Percentiles rank a stretch among this genome's conserved stretches.
phyloP scores from a whole-genome alignment of 2,888 invertebrate genomes.

The Drosophila putrida region DNA sequence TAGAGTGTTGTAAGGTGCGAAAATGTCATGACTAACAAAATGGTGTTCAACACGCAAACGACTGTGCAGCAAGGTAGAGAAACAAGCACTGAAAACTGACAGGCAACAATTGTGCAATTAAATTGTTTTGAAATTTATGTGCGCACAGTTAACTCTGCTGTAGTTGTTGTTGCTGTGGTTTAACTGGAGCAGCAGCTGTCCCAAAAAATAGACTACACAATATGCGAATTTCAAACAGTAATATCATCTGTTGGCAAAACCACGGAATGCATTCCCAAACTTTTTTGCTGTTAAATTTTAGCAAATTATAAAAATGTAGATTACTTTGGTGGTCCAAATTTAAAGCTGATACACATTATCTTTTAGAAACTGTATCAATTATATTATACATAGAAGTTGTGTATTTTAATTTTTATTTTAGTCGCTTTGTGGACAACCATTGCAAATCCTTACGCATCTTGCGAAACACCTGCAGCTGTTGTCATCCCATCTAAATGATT shows the following conservation, averaged over 20 bases:
- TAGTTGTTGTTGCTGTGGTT: constrained; percentile 27
- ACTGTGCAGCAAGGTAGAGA: constrained; percentile 7
- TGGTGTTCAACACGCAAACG: constrained; percentile 65
- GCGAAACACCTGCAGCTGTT: background rate
- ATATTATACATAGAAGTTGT: too few relatives aligned
- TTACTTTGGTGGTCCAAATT: background rate
- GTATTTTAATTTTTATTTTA: background rate
- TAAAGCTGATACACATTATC: too few relatives aligned
- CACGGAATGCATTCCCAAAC: background rate
- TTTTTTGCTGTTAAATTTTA: background rate
- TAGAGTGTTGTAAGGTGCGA: constrained; percentile 54
- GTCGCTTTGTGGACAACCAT: background rate
- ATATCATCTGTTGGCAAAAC: background rate
- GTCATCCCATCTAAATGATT: background rate
- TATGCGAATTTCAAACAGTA: background rate
- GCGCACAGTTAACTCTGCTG: constrained; percentile 24
- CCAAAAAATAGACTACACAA: constrained; percentile 49
- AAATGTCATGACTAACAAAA: constrained; percentile 63
- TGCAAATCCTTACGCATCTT: constrained; percentile 15
- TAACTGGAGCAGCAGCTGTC: constrained; percentile 33
- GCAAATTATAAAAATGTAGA: background rate
- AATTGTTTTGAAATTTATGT: constrained; percentile 67
- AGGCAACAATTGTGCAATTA: constrained; percentile 50
- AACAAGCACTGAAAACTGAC: constrained; percentile 35
- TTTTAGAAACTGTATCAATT: too few relatives aligned